A percentile compares a stretch with the other conserved stretches of the same genome.
phyloP scores from a whole-genome alignment of 1,140 invertebrate species.

The Potamilus streckersoni region DNA sequence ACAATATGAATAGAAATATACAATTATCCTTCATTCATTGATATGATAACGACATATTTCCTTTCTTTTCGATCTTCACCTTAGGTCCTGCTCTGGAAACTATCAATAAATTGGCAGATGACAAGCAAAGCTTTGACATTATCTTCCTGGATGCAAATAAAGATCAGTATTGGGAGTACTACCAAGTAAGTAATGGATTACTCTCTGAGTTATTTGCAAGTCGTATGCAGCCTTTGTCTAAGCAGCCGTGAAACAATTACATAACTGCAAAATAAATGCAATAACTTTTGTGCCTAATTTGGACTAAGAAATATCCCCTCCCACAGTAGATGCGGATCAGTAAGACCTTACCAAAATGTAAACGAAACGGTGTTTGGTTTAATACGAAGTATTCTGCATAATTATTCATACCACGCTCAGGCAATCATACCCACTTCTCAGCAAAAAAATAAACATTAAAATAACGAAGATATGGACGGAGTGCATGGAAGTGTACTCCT shows the following conservation, averaged over 20 bases:
- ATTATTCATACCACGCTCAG: background rate
- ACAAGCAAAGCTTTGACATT: slow-evolving; percentile 19
- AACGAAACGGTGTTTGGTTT: no score
- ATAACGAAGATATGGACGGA: background rate
- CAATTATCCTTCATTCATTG: no score
- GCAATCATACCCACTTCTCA: no score
- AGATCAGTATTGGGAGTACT: slow-evolving; percentile 22
- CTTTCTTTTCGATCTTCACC: background rate
- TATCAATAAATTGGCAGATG: slow-evolving; percentile 8
- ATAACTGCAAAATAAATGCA: background rate
- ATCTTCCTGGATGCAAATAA: slow-evolving; percentile 32
- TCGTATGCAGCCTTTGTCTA: background rate
- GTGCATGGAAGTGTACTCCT: no score
- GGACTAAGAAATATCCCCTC: no score
- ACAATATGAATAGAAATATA: no score
- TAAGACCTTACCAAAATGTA: no score
- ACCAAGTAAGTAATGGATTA: slow-evolving; percentile 10
- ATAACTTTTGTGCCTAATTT: no score
- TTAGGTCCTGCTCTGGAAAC: slow-evolving; percentile 26
- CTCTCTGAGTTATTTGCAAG: background rate
- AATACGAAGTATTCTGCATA: background rate
- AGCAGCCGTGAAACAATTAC: background rate
- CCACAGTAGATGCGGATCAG: no score
- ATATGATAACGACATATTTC: no score
- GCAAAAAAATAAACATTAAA: background rate